Conservation (phyloP, 1,140 invertebrate genomes). For the Sycophila sp. region DNA sequence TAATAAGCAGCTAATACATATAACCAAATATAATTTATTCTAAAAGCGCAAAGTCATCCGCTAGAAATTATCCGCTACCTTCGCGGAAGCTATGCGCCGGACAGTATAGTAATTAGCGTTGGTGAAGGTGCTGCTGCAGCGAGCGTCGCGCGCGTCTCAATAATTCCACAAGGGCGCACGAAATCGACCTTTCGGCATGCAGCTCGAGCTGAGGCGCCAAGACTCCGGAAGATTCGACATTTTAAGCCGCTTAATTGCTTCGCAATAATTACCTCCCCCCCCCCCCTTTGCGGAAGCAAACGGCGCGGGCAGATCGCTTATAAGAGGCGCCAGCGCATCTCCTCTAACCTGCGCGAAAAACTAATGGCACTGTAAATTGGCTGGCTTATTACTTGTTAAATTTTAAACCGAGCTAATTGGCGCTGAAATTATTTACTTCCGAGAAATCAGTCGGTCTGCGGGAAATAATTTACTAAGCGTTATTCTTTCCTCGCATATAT, state of each 20-base stretch:
- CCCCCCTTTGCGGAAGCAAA: no score
- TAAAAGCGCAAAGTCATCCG: no score
- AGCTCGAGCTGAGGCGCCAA: background rate
- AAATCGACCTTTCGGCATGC: conserved; percentile 13
- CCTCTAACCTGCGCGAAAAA: background rate
- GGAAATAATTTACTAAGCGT: no score
- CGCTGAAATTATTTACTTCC: no score
- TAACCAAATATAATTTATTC: no score
- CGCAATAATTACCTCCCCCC: conserved; percentile 13
- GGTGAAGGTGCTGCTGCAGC: no score
- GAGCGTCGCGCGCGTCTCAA: conserved; percentile 4
- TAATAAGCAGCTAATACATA: no score
- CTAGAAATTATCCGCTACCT: no score
- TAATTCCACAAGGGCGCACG: conserved; percentile 13
- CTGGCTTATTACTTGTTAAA: background rate
- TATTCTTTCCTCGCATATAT: no score
- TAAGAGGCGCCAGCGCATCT: background rate
- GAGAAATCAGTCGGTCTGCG: no score
- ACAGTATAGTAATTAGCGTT: background rate
- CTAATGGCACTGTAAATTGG: background rate
- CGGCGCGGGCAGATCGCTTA: no score
- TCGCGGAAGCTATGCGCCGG: no score
- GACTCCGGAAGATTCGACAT: background rate
- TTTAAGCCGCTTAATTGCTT: background rate
- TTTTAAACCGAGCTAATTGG: background rate